phyloP scores from a whole-genome alignment of 1,140 invertebrate genomes.

The Lasaia peninsularis region DNA sequence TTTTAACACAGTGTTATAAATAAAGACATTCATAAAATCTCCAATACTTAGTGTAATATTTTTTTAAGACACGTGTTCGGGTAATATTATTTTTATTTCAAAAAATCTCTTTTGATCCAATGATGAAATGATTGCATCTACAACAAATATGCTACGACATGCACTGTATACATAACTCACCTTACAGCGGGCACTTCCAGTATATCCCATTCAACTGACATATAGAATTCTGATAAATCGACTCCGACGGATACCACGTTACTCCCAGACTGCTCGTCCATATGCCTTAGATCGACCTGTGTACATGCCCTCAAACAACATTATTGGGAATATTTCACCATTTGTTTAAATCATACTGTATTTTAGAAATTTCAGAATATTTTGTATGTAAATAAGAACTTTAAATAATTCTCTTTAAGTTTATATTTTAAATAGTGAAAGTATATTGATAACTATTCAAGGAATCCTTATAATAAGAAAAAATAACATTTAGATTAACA shows the following conservation, averaged over 20 bases:
- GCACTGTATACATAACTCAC: conserved; percentile 67
- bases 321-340: conserved; percentile 20
- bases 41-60: too few species aligned
- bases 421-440: not conserved
- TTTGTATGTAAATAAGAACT: too few species aligned
- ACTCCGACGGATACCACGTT: conserved; percentile 93
- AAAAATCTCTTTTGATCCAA: too few species aligned
- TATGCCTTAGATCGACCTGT: conserved; percentile 92
- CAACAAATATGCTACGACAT: not conserved
- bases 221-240: conserved; percentile 96
- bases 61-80: too few species aligned
- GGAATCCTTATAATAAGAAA: conserved; percentile 4
- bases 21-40: too few species aligned
- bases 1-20: too few species aligned
- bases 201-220: conserved; percentile 99
- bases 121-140: too few species aligned
- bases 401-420: too few species aligned
- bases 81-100: too few species aligned
- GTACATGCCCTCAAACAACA: conserved; percentile 30
- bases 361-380: too few species aligned
- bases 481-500: conserved; percentile 13
- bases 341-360: not conserved
- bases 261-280: conserved; percentile 89
- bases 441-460: not conserved
- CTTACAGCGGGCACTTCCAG: conserved; percentile 95